phyloP scores from a whole-genome alignment of 2,888 invertebrate genomes.

The Hydriomena furcata region DNA sequence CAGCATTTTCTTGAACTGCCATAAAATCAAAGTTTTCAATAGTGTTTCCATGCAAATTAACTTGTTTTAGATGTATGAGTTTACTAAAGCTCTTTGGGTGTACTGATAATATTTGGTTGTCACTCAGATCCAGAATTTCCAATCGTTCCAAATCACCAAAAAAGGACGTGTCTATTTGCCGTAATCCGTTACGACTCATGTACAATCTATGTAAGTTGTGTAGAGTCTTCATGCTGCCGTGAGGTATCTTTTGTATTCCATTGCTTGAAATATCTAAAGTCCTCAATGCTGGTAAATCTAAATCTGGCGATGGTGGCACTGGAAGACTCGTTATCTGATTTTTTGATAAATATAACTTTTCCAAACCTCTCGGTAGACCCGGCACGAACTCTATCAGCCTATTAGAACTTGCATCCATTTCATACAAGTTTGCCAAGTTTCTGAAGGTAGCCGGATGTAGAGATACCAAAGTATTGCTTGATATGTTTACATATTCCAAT shows the following conservation, averaged over 20 bases:
- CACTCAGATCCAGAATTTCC: constrained; percentile 89
- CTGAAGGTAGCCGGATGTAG: constrained; percentile 91
- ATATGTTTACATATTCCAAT: constrained; percentile 91
- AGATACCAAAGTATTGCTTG: constrained; percentile 87
- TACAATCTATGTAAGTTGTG: constrained; percentile 87
- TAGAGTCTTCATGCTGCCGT: constrained; percentile 86
- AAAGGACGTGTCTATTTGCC: constrained; percentile 86
- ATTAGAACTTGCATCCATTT: constrained; percentile 90
- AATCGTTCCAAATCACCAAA: constrained; percentile 88
- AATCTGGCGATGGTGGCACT: constrained; percentile 85
- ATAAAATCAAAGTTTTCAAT: constrained; percentile 88
- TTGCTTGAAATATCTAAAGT: constrained; percentile 90
- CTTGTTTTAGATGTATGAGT: constrained; percentile 85
- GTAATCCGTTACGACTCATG: constrained; percentile 88
- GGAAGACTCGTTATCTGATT: constrained; percentile 89
- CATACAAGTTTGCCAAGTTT: constrained; percentile 89
- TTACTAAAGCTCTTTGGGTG: constrained; percentile 86
- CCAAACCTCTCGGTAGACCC: constrained; percentile 89
- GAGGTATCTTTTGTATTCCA: constrained; percentile 87
- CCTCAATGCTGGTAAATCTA: constrained; percentile 88
- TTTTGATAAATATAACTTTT: constrained; percentile 87
- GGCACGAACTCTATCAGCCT: constrained; percentile 89
- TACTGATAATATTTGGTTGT: constrained; percentile 88
- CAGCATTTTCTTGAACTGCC: constrained; percentile 86
- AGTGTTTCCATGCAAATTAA: constrained; percentile 90